Base-by-base conservation (phyloP, 2,888 invertebrate species). In the Perdita meconis region DNA sequence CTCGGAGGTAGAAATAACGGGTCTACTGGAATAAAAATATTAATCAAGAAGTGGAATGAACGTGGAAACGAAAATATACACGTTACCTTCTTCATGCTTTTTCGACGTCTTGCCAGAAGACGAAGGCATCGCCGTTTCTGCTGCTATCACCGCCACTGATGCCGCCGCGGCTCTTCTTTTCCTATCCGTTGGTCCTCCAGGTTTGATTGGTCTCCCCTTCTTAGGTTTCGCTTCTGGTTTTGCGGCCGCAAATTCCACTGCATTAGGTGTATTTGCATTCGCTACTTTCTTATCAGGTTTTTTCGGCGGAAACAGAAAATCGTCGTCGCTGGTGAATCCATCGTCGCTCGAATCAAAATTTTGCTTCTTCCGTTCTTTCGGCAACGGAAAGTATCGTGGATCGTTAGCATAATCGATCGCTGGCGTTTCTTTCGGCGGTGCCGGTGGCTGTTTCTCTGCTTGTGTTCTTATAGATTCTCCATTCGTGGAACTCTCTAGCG, bases 371-470 rank as follows among this genome's bases (percentile, higher is more conserved):
- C 96, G 92, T 87, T 96, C 95, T 89, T 96, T 96, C 68, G 95
- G 95, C 84, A 96, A 91, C 55, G 95, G 95, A 91, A 96, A 96
- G 90, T 96, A 96, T 65, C 95, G 93, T 13, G 96, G 95, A 92
- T 96, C 96, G 82, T 96, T 89, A 90, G 94, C 92, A 91, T 92
- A 92, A 88, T 94, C 93, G 84, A 93, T 93, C 72, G 93, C 90
- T 77, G 93, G 93, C 83, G 93, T 90, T 82, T 94, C 93, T 83
- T 94, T 94, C 53, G 93, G 88, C 4, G 84, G 47, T 47, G 10
- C 16, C 19, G 19, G 44, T 47, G 47, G 47, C 8, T 0, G 64
- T 60, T 87, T 88, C 3, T 86, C 86, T 8, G 64, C n/a, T 30
- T 81, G 75, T 19, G 72, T 57, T 47, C 87, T 87, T 2, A 80